Evolutionary conservation across 1,140 invertebrate genomes (phyloP).

Genomic region (Trichonephila clavipes): DNA sequence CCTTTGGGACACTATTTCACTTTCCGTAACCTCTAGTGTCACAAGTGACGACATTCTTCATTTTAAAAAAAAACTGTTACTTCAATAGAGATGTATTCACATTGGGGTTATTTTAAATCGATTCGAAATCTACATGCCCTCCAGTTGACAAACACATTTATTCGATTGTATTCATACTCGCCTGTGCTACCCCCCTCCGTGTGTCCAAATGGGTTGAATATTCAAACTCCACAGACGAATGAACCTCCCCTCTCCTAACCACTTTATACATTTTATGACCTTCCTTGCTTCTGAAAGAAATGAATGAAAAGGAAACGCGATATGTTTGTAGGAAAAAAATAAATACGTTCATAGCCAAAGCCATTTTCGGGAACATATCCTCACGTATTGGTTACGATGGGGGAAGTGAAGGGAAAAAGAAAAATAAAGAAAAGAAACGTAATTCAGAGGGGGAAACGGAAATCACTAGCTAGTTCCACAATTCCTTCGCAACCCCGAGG

Average conservation of each 20-base stretch:
- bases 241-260: neutral
- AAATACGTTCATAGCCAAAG: constrained; percentile 34
- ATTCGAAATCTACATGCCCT: neutral
- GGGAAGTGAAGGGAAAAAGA: neutral
- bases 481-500: neutral
- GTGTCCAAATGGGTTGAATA: neutral
- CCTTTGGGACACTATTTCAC: too few species aligned
- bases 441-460: constrained; percentile 27
- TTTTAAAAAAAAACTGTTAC: too few species aligned
- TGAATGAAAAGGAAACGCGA: constrained; percentile 25
- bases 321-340: constrained; percentile 16
- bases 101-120: neutral
- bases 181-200: neutral
- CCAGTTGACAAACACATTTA: neutral
- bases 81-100: too few species aligned
- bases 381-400: constrained; percentile 25
- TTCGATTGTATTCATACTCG: neutral
- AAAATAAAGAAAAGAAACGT: neutral
- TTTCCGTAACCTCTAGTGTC: too few species aligned
- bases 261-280: constrained; percentile 31
- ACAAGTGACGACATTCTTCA: too few species aligned
- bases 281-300: neutral
- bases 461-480: constrained; percentile 34
- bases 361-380: constrained; percentile 20
- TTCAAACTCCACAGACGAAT: neutral